A percentile compares a stretch with the other conserved stretches of the same genome.
phyloP scores from a whole-genome alignment of 2,797 vertebrate species.

The Enteromius mattozi region DNA sequence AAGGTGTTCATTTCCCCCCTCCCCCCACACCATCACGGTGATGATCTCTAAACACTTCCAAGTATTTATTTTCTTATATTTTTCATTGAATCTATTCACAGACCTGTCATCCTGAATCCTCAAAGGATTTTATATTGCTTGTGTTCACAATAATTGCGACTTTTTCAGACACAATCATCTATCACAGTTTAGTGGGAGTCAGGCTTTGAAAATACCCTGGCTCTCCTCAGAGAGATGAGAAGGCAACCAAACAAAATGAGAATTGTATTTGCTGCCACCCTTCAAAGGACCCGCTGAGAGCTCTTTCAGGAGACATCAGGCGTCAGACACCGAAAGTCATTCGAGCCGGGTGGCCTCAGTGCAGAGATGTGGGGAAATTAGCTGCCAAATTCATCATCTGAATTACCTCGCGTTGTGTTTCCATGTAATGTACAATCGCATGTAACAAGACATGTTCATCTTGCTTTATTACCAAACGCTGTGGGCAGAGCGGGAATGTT shows the following conservation, averaged over 20 bases:
- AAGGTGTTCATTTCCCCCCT: not conserved
- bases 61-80: constrained; percentile 24
- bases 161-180: constrained; percentile 53
- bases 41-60: constrained; percentile 25
- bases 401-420: constrained; percentile 13
- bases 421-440: constrained; percentile 30
- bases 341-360: constrained; percentile 4
- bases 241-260: constrained; percentile 58
- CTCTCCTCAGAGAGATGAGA: constrained; percentile 53
- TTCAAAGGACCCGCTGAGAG: constrained; percentile 17
- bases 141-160: constrained; percentile 39
- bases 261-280: constrained; percentile 50
- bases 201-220: constrained; percentile 43
- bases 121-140: constrained; percentile 37
- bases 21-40: not conserved
- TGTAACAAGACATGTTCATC: constrained; percentile 28
- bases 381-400: constrained; percentile 43
- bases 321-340: constrained; percentile 34
- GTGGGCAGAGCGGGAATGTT: not conserved
- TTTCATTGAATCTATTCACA: constrained; percentile 21
- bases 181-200: constrained; percentile 52
- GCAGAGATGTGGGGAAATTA: constrained; percentile 54
- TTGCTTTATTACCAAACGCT: constrained; percentile 27
- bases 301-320: constrained; percentile 43
- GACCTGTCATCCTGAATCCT: constrained; percentile 6